Evolutionary conservation across 2,113 vertebrate species (phyloP).

Genomic region (Ochotona curzoniae): DNA sequence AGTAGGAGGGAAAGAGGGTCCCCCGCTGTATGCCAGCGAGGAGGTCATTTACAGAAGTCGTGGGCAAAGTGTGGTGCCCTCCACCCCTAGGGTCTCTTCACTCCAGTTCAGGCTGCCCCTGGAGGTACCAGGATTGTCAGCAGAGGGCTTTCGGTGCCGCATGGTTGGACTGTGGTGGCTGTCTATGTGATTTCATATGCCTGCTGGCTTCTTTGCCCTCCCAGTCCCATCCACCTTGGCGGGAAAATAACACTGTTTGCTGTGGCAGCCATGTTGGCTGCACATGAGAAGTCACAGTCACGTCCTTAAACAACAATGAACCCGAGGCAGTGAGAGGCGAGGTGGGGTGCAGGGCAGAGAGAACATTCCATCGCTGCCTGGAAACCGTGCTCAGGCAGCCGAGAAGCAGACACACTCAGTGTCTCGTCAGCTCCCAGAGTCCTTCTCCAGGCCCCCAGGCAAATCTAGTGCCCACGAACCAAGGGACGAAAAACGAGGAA

Average conservation of each 20-base stretch:
- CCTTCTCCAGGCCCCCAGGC: background rate
- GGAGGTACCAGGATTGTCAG: background rate
- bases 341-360: background rate
- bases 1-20: background rate
- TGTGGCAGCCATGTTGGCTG: background rate
- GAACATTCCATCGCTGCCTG: background rate
- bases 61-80: background rate
- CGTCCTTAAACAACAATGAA: background rate
- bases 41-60: background rate
- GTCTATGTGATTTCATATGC: background rate
- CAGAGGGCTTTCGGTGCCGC: background rate
- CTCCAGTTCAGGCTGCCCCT: background rate
- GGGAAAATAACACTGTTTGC: background rate
- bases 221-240: background rate
- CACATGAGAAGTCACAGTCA: background rate
- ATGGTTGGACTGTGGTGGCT: background rate
- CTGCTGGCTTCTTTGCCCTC: background rate
- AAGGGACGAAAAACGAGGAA: background rate
- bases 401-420: background rate
- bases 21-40: background rate
- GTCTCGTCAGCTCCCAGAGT: background rate
- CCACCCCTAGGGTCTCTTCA: background rate
- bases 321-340: background rate
- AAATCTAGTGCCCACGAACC: background rate
- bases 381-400: background rate